A percentile compares a stretch with the other conserved stretches of the same genome.
These are phyloP conservation scores for Gopherus flavomarginatus DNA, from an alignment of 2,113 vertebrate species.

Conservation along the genomic window DNA sequence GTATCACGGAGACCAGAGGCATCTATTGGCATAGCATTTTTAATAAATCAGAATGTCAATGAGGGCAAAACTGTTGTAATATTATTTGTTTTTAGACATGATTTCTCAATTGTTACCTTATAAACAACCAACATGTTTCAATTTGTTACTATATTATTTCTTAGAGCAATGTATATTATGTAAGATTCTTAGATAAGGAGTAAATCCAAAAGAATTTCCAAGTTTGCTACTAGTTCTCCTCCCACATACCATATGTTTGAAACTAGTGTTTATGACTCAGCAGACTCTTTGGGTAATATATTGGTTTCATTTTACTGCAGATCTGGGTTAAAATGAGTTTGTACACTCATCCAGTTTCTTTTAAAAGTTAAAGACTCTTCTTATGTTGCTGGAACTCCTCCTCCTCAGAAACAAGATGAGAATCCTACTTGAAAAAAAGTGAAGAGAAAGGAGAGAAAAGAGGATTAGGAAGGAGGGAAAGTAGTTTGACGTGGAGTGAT, in stretches of 20 bases:
- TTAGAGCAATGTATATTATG: not conserved
- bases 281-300: not conserved
- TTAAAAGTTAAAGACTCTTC: not conserved
- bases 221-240: constrained; percentile 12
- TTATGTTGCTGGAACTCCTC: not conserved
- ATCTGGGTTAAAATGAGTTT: not conserved
- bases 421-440: not conserved
- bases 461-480: not conserved
- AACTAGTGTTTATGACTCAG: constrained; percentile 33
- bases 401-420: not conserved
- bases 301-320: not conserved
- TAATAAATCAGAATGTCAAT: not conserved
- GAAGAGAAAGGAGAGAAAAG: not conserved
- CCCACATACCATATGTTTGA: constrained; percentile 54
- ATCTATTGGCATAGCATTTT: not conserved
- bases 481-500: not conserved
- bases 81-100: not conserved
- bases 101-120: not conserved
- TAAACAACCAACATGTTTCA: not conserved
- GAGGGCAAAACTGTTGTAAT: not conserved
- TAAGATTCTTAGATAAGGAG: constrained; percentile 1
- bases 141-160: not conserved
- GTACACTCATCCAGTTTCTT: not conserved
- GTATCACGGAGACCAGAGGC: not conserved
- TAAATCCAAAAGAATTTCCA: not conserved